Conservation (phyloP, 1,140 invertebrate species). For the Dryas iulia region DNA sequence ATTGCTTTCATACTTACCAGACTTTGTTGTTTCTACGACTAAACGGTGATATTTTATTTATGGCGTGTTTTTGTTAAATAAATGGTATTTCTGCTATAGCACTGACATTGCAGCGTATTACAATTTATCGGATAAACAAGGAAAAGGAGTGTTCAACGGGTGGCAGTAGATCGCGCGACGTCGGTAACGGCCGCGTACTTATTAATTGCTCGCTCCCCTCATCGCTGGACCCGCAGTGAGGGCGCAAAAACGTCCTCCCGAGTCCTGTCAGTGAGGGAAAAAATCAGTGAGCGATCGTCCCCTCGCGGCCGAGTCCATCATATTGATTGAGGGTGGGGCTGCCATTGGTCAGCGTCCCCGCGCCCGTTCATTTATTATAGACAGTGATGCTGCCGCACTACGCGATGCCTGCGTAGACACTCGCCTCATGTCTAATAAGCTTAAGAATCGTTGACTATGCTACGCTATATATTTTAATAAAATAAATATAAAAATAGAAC, state of each 20-base stretch:
- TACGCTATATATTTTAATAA: neutral
- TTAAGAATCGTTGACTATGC: neutral
- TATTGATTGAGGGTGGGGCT: constrained; percentile 79
- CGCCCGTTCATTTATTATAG: constrained; percentile 78
- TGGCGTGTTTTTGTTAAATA: neutral
- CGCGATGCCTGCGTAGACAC: constrained; percentile 13
- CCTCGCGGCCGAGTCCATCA: constrained; percentile 77
- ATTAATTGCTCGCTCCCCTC: constrained; percentile 75
- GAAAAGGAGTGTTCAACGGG: constrained; percentile 62
- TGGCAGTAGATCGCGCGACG: constrained; percentile 32
- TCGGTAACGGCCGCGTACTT: constrained; percentile 56
- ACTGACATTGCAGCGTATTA: constrained; percentile 11
- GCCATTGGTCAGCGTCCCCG: constrained; percentile 73
- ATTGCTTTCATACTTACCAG: constrained; percentile 46
- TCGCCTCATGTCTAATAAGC: neutral
- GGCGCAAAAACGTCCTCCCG: constrained; percentile 77
- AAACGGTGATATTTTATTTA: neutral
- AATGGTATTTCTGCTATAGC: neutral
- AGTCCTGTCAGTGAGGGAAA: constrained; percentile 78
- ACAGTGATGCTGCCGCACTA: constrained; percentile 66
- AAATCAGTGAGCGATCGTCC: constrained; percentile 80
- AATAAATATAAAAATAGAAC: neutral
- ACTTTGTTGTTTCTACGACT: neutral
- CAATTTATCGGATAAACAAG: constrained; percentile 42
- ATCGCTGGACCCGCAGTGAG: constrained; percentile 51